Conservation (phyloP, 2,797 vertebrate species). For the Hypotaenidia philippensis region DNA sequence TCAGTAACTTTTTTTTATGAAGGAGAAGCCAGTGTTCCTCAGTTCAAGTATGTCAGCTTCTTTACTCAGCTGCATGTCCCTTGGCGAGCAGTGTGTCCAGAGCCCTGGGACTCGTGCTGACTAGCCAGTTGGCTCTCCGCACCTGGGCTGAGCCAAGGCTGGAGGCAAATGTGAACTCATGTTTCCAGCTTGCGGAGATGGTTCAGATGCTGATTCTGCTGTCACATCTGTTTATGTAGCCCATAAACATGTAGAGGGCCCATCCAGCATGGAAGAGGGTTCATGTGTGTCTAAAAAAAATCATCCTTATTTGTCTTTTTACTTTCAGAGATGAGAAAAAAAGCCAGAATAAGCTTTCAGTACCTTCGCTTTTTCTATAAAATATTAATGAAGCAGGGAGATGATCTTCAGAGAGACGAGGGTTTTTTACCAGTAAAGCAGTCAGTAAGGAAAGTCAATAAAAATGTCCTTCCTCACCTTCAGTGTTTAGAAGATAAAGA, state of each 20-base stretch:
- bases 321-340: background rate
- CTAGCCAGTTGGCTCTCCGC: background rate
- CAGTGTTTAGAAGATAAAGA: background rate
- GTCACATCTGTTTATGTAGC: conserved; percentile 1
- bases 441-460: background rate
- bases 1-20: background rate
- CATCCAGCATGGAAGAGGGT: background rate
- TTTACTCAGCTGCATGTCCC: background rate
- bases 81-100: background rate
- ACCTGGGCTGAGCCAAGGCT: background rate
- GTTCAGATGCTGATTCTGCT: conserved; percentile 3
- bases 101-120: background rate
- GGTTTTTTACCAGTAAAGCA: background rate
- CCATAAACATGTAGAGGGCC: background rate
- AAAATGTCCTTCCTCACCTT: conserved; percentile 19
- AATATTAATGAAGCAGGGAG: background rate
- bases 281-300: background rate
- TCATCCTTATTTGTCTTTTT: background rate
- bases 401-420: background rate
- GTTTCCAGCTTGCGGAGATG: background rate
- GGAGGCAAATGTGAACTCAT: background rate
- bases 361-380: conserved; percentile 1
- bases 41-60: background rate
- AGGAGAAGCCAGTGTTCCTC: conserved; percentile 11
- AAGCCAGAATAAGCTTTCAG: background rate